Base-by-base conservation (phyloP, 2,113 vertebrate genomes). In the Heterotis niloticus region DNA sequence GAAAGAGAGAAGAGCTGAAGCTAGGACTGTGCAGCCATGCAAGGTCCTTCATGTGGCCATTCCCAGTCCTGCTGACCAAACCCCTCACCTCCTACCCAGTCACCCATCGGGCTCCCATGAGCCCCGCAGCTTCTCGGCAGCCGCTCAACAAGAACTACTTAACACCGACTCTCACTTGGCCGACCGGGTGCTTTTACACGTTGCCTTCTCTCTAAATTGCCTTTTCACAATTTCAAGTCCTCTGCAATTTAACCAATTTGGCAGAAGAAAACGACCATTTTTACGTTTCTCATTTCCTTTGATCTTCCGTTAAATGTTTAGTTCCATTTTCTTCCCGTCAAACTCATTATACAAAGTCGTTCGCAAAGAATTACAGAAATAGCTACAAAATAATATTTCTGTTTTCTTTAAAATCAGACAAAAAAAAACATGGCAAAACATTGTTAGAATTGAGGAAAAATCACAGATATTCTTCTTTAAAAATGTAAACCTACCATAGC, bases 271-370 rank as follows among this genome's bases (percentile, higher is more conserved):
- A 86, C 85, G 79, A 82, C 85, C 81, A 80, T 86, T 81, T 82
- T 83, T 84, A 84, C 82, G 81, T 85, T 83, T 86, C 83, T 82
- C 82, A 86, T 86, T 86, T 86, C 78, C 83, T 83, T 68, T 66
- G 34, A 65, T 74, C 78, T 81, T 80, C 78, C 44, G 67, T 64
- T 52, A 74, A 84, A 81, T 81, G 83, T 82, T 82, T 84, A 81
- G 73, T 84, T 86, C 79, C 52, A 81, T 82, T 83, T 80, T 76
- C 68, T 81, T 82, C 79, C 76, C 59, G 62, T 75, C 67, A 84
- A 85, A 82, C 82, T 82, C 78, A 81, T 81, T 82, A 83, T 71
- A 79, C 52, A 14, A 29, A 34, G 59, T 44, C 5, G 72, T 51
- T 56, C 54, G 18, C 62, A 81, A 77, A 79, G 77, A 84, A 84